These are phyloP conservation scores for Drosophila putrida DNA, from an alignment of 2,888 invertebrate species.

Conservation along the genomic window DNA sequence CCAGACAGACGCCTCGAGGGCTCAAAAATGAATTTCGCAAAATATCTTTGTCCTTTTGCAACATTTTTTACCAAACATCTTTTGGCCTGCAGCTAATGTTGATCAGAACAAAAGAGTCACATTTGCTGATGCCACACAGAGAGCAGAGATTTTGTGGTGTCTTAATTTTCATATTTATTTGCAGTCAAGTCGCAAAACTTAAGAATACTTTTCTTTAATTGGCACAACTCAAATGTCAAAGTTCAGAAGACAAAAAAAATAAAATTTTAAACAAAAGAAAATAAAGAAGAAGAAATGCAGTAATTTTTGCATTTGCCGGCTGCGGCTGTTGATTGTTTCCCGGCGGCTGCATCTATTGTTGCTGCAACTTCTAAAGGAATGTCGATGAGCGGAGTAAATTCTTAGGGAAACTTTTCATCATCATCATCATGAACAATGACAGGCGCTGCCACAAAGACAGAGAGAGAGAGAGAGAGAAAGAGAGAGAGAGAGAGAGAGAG, in stretches of 20 bases:
- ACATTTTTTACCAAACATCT: conserved; percentile 15
- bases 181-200: conserved; percentile 29
- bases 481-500: neutral
- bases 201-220: conserved; percentile 60
- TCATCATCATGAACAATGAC: conserved; percentile 44
- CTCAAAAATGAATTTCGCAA: conserved; percentile 11
- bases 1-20: conserved; percentile 19
- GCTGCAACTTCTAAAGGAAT: conserved; percentile 44
- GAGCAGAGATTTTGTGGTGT: conserved; percentile 17
- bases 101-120: conserved; percentile 10
- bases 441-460: neutral
- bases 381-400: conserved; percentile 70
- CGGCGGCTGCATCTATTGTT: conserved; percentile 70
- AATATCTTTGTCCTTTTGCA: conserved; percentile 20
- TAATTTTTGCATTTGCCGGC: conserved; percentile 65
- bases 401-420: conserved; percentile 63
- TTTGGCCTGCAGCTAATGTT: conserved; percentile 36
- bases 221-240: conserved; percentile 45
- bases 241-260: conserved; percentile 13
- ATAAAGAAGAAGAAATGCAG: conserved; percentile 38
- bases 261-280: conserved; percentile 1
- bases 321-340: conserved; percentile 75
- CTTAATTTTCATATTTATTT: conserved; percentile 47
- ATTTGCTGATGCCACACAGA: conserved; percentile 15
- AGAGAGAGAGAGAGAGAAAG: neutral